Evolutionary conservation across 2,797 vertebrate genomes (phyloP).

Genomic region (Enteromius treurensis): DNA sequence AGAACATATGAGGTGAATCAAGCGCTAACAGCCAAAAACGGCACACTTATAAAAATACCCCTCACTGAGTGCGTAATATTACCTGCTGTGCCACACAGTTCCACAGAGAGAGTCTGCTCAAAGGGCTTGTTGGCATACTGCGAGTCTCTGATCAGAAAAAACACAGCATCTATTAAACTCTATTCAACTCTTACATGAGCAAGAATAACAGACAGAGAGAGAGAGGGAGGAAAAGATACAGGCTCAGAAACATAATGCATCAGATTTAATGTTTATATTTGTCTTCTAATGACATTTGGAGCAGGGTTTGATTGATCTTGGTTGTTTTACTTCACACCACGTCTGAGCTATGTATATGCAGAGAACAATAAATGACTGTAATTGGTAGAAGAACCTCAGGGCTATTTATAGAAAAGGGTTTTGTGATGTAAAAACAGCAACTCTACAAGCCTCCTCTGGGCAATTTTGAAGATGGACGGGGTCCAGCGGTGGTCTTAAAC

Average conservation of each 20-base stretch:
- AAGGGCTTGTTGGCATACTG: conserved; percentile 87
- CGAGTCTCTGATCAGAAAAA: conserved; percentile 76
- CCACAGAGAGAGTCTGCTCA: conserved; percentile 90
- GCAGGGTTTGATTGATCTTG: conserved; percentile 20
- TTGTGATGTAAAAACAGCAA: conserved; percentile 43
- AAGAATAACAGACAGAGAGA: background rate
- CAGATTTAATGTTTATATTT: conserved; percentile 27
- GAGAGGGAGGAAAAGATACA: background rate
- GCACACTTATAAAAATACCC: conserved; percentile 18
- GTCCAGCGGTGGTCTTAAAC: conserved; percentile 57
- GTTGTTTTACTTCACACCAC: conserved; percentile 10
- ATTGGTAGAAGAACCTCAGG: conserved; percentile 40
- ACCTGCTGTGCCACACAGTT: conserved; percentile 98
- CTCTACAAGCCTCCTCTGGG: conserved; percentile 48
- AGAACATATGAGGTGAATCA: conserved; percentile 29
- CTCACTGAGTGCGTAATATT: conserved; percentile 61
- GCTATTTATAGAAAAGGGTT: conserved; percentile 43
- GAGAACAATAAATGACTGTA: conserved; percentile 43
- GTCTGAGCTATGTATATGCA: conserved; percentile 18
- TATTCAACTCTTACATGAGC: conserved; percentile 21
- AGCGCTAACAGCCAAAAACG: conserved; percentile 11
- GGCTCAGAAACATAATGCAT: conserved; percentile 5
- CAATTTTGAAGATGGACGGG: conserved; percentile 63
- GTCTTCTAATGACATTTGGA: conserved; percentile 8
- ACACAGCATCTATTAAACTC: conserved; percentile 38